Evolutionary conservation across 2,113 vertebrate genomes (phyloP), one percentile per base, ranked within the genome.

Genomic region (Rhea americana): DNA sequence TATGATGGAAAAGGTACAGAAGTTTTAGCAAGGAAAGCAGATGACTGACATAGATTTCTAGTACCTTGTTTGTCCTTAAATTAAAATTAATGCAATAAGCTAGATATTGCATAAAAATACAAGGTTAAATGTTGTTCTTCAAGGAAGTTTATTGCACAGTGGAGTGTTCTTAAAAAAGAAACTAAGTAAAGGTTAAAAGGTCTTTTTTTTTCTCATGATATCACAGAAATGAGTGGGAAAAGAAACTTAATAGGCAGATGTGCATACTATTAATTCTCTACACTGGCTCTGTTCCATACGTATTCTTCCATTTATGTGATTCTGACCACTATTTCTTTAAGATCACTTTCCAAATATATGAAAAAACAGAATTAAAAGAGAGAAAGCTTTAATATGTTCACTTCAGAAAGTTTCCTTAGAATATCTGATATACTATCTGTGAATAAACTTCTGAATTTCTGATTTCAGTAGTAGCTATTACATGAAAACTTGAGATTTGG

Each of bases 151-250:
- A 4, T 14, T 47, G 5, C 2, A 26, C 19, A n/a, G 7, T 16
- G 32, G 11, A 3, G 7, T 61, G 18, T 50, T 70, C 19, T 6
- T 67, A 35, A 39, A 61, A 71, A 39, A 35, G 35, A 48, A 63
- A 47, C 28, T 26, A 24, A 1, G 4, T 8, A 62, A 66, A 59
- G 17, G 6, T 71, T 12, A 35, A 56, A 56, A 66, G 8, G 4
- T 65, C 0, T 28, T 3, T 4, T 9, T 8, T 3, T 4, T 9
- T 8, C 24, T 3, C 2, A 9, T 17, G 11, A 26, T 3, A 28
- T 41, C 39, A 77, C 28, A 47, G 66, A 56, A 5, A 9, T 21
- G 21, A 18, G 1, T 15, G 6, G 10, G 21, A 55, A 2, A 4
- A 79, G 21, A 50, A 71, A 67, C 56, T 25, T 55, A 16, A 56